Conservation (phyloP, 37 sponge, comb jelly and placozoan species). For the Haliclona indistincta region DNA sequence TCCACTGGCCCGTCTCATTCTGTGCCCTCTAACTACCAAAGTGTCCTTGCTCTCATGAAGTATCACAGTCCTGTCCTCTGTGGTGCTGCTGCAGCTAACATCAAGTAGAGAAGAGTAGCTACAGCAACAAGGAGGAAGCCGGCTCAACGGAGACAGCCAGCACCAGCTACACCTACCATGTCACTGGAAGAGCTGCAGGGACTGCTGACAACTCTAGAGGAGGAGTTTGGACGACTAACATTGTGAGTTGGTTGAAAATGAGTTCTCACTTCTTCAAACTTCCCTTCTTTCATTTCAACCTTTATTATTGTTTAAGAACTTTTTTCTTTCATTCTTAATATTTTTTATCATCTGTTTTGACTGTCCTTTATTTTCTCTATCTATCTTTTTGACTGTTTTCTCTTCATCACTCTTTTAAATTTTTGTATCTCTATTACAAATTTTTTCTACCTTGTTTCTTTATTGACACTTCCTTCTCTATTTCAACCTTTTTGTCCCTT, state of each 20-base stretch:
- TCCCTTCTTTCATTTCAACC: neutral
- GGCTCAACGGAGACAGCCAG: neutral
- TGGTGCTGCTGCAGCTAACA: slow-evolving; percentile 51
- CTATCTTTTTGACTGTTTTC: too few relatives aligned
- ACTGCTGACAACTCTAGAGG: slow-evolving; percentile 46
- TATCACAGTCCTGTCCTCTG: slow-evolving; percentile 57
- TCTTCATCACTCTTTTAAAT: too few relatives aligned
- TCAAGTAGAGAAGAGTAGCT: neutral
- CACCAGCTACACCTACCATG: neutral
- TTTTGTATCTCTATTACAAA: too few relatives aligned
- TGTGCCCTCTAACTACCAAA: slow-evolving; percentile 69
- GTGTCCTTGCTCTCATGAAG: slow-evolving; percentile 67
- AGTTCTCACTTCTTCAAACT: too few relatives aligned
- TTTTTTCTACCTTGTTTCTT: too few relatives aligned
- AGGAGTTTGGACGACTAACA: slow-evolving; percentile 40
- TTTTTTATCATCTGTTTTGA: too few relatives aligned
- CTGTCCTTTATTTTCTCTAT: too few relatives aligned
- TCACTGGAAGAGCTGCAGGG: slow-evolving; percentile 33
- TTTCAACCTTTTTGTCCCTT: neutral
- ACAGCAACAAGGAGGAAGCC: neutral
- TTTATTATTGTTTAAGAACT: too few relatives aligned
- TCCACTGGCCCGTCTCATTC: slow-evolving; percentile 71
- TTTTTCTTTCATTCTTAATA: too few relatives aligned
- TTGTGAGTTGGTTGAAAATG: slow-evolving; percentile 21
- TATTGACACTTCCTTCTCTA: too few relatives aligned